These are phyloP conservation scores for Eulacestoma nigropectus DNA, from an alignment of 2,113 vertebrate genomes.

Conservation along the genomic window DNA sequence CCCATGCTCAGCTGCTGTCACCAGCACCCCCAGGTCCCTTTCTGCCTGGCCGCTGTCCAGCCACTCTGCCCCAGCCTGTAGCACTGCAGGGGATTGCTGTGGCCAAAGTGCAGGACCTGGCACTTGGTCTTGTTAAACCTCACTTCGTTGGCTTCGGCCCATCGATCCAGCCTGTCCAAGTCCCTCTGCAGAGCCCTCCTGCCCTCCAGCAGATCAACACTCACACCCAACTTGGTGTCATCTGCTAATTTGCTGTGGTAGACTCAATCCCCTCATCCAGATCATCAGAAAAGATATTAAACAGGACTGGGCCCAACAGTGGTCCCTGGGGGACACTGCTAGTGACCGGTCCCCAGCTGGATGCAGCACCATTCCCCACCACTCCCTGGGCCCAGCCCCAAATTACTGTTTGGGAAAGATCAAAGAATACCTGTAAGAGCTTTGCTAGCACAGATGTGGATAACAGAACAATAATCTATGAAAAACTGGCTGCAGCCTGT, in stretches of 20 bases:
- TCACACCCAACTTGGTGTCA: neutral
- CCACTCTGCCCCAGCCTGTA: neutral
- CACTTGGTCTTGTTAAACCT: neutral
- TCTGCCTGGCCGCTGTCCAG: neutral
- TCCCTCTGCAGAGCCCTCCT: neutral
- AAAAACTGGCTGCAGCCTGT: neutral
- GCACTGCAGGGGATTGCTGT: neutral
- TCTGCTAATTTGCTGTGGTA: neutral
- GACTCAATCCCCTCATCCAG: neutral
- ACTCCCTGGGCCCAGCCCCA: neutral
- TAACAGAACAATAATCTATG: neutral
- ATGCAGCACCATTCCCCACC: neutral
- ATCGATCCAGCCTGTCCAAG: neutral
- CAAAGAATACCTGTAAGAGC: neutral
- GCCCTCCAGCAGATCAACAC: neutral
- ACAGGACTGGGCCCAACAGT: neutral
- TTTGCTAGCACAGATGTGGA: neutral
- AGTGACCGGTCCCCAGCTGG: neutral
- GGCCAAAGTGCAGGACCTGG: neutral
- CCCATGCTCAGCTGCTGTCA: neutral
- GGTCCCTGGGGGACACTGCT: fast-evolving
- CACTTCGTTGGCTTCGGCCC: fast-evolving
- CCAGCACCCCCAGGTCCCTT: neutral
- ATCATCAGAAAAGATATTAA: neutral
- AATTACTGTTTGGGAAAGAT: neutral